phyloP scores from a whole-genome alignment of 1,140 invertebrate species.

The Drosophila bifasciata region DNA sequence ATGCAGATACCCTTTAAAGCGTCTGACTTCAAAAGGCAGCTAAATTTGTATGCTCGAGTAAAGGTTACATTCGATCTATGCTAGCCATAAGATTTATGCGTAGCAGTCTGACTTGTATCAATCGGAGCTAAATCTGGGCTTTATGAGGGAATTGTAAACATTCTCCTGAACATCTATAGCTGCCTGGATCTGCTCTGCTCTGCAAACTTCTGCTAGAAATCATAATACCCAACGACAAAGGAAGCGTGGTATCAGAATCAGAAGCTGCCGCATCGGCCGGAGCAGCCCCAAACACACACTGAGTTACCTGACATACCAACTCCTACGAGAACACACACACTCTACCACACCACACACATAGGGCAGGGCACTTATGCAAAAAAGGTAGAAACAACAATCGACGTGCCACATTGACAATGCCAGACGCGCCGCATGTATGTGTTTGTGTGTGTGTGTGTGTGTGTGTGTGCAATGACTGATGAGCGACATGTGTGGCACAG shows the following conservation, averaged over 20 bases:
- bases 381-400: slow-evolving; percentile 78
- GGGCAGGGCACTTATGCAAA: slow-evolving; percentile 77
- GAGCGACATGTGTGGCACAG: slow-evolving; percentile 64
- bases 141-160: too few species aligned
- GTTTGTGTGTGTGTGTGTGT: slow-evolving; percentile 25
- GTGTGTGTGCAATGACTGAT: slow-evolving; percentile 62
- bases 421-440: slow-evolving; percentile 55
- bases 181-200: too few species aligned
- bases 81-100: too few species aligned
- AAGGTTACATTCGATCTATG: too few species aligned
- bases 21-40: too few species aligned
- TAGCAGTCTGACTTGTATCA: too few species aligned
- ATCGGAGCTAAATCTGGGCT: too few species aligned
- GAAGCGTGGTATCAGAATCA: slow-evolving; percentile 1
- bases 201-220: too few species aligned
- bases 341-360: slow-evolving; percentile 16
- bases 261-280: not conserved
- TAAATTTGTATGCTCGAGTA: too few species aligned
- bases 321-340: slow-evolving; percentile 25
- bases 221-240: not conserved
- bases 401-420: slow-evolving; percentile 79
- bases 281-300: not conserved
- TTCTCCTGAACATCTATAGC: too few species aligned
- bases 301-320: slow-evolving; percentile 58
- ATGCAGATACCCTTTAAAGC: not conserved